Evolutionary conservation across 2,888 invertebrate species (phyloP), one percentile per base, ranked within the genome.

Genomic region (Hirtodrosophila histrioides): DNA sequence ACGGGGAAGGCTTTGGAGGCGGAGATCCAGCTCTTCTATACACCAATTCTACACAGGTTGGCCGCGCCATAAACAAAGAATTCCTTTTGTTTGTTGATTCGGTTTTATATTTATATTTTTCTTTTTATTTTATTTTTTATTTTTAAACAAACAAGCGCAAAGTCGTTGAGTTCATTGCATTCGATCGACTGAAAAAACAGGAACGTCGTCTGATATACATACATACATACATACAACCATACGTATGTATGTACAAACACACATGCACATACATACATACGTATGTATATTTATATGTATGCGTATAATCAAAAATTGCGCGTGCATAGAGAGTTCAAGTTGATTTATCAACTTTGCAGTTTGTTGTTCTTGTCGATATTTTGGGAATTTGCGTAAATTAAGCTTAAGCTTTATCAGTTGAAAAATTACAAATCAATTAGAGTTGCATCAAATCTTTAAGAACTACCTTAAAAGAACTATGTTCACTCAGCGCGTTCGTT

Each of bases 151-250:
- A 83, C 81, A 84, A 77, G 75, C 81, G 56, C 68, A 77, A 79
- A 79, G 80, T 79, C 84, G 76, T 65, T 66, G 61, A 82, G 87
- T 89, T 89, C 89, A 88, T 75, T 88, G 88, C 74, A 88, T 89
- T 82, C 75, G 48, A 56, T 67, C 49, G 65, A 49, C 54, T 64
- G 54, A 60, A 64, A 67, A 69, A 68, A 27, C 56, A 69, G 54
- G 63, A 79, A 83, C 76, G 60, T 53, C 64, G 45, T 66, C 58
- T 63, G 49, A 55, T 36, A 48, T 36, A 48, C 3, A 10, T 11
- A 10, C 23, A 24, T n/a, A 27, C 27, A 33, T 8, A 44, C n/a
- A 50, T 8, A 44, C 43, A 60, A 44, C 39, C 44, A 46, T 41
- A 17, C 10, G 12, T 24, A 11, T 40, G 5, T 29, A 45, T 41